phyloP scores from a whole-genome alignment of 2,797 vertebrate species.

The Chiroxiphia lanceolata region DNA sequence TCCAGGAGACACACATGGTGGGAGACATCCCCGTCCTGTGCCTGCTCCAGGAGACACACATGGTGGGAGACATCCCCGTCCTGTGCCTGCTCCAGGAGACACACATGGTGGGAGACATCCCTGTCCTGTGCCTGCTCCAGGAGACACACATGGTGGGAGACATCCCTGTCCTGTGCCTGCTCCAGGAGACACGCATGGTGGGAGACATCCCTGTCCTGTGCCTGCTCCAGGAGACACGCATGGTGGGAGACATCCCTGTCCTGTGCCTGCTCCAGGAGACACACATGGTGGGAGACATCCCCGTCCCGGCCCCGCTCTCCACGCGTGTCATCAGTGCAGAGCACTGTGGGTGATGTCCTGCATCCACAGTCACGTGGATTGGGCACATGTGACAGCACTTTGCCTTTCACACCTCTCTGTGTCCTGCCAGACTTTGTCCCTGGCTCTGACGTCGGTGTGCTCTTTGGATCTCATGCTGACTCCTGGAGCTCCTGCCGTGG shows the following conservation, averaged over 20 bases:
- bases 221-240: no score
- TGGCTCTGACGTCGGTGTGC: neutral
- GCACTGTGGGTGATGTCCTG: rapidly evolving
- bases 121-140: no score
- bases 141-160: no score
- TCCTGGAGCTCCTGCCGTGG: neutral
- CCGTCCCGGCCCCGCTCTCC: rapidly evolving
- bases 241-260: no score
- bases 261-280: neutral
- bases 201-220: no score
- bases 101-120: no score
- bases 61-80: neutral
- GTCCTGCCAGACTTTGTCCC: conserved; percentile 56
- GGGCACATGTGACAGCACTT: neutral
- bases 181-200: no score
- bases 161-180: no score
- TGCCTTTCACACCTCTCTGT: neutral
- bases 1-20: no score
- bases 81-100: neutral
- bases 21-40: neutral
- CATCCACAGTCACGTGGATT: neutral
- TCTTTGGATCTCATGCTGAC: neutral
- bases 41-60: no score
- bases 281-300: rapidly evolving
- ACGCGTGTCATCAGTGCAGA: rapidly evolving